Evolutionary conservation across 2,888 invertebrate genomes (phyloP).

Genomic region (Ophioninae sp.): DNA sequence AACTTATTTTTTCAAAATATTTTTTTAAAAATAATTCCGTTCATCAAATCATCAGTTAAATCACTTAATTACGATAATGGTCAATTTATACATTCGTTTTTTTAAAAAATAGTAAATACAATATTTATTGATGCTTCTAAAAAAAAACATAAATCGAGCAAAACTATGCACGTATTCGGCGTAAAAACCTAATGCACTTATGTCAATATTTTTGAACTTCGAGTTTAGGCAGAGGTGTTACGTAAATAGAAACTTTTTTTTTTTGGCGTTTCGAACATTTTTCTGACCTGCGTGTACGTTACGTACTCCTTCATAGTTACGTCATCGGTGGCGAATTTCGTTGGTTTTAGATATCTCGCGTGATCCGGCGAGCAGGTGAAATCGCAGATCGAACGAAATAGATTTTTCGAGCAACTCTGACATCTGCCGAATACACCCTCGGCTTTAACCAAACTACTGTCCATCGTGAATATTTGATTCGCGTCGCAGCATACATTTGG

Average conservation of each 20-base stretch:
- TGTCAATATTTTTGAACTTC: not conserved
- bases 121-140: not conserved
- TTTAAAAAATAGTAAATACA: not conserved
- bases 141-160: not conserved
- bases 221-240: not conserved
- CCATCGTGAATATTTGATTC: conserved; percentile 83
- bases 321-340: conserved; percentile 43
- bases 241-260: not conserved
- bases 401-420: conserved; percentile 90
- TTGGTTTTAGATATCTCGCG: conserved; percentile 82
- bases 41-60: too few relatives aligned
- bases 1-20: too few relatives aligned
- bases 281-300: conserved; percentile 64
- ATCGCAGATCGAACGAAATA: conserved; percentile 89
- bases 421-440: conserved; percentile 89
- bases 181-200: not conserved
- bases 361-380: conserved; percentile 91
- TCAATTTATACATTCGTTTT: not conserved
- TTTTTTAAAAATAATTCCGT: too few relatives aligned
- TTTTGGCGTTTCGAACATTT: not conserved
- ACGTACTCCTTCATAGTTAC: conserved; percentile 59
- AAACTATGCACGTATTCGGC: not conserved
- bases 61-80: too few relatives aligned
- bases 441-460: conserved; percentile 84
- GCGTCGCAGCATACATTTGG: conserved; percentile 85